Percentiles rank a stretch among this genome's conserved stretches.
Evolutionary conservation across 2,113 vertebrate species (phyloP).

Genomic region (Myotis davidii): DNA sequence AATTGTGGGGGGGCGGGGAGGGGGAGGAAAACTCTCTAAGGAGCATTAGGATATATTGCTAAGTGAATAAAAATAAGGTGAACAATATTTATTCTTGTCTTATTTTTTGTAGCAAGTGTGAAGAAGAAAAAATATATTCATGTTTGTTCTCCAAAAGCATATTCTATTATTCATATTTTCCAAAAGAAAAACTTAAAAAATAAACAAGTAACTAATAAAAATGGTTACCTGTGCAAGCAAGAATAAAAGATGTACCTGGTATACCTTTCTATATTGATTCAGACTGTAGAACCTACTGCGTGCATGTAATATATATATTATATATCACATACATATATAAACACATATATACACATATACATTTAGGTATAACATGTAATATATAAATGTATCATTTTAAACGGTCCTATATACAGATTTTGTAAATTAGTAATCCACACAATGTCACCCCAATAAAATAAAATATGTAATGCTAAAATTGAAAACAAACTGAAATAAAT

Average conservation of each 20-base stretch:
- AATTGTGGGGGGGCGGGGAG: background rate
- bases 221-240: background rate
- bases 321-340: background rate
- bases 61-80: background rate
- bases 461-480: background rate
- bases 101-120: background rate
- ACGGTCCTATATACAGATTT: too few species aligned
- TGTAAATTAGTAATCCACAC: too few species aligned
- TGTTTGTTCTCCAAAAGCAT: constrained; percentile 29
- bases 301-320: background rate
- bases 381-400: background rate
- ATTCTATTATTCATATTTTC: constrained; percentile 39
- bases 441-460: too few species aligned
- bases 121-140: constrained; percentile 23
- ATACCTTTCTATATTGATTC: background rate
- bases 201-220: constrained; percentile 28
- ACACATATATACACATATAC: background rate
- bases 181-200: constrained; percentile 23
- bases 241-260: background rate
- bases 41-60: background rate
- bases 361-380: background rate
- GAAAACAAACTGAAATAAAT: background rate
- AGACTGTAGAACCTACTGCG: background rate
- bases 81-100: background rate
- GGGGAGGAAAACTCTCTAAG: background rate